Evolutionary conservation across 2,797 vertebrate species (phyloP), one percentile per base, ranked within the genome.

Genomic region (Aplochiton taeniatus): DNA sequence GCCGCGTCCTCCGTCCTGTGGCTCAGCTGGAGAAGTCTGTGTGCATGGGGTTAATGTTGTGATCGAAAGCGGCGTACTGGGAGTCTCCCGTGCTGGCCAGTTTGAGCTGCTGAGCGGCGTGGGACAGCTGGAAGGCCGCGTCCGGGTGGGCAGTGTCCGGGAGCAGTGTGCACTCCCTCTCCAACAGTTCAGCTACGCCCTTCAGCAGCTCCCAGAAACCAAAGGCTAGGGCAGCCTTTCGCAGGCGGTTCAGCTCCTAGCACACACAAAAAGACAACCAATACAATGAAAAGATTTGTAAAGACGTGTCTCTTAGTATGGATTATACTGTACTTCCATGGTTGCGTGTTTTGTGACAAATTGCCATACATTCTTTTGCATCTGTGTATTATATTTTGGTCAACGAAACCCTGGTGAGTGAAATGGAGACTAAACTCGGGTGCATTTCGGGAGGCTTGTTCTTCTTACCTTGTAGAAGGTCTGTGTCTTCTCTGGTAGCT

Each of bases 401-500:
- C 6, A 3, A 31, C 6, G 2, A 31, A 31, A 31, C 31, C 2
- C 2, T 31, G 31, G 31, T 31, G 6, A 31, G 31, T 31, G 3
- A 31, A 31, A 31, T 6, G 31, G 31, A 31, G 31, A 31, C 31
- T n/a, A 31, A 2, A 31, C 31, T 31, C 6, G 31, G 31, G 8
- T 51, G 14, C 16, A 8, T 51, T 31, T 44, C 16, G 5, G 43
- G 2, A 52, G 76, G 65, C 43, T 0, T 1, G 17, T 20, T 65
- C 86, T 20, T 65, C 86, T 88, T 81, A 99, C 98, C 93, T 99
- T 99, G 61, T 99, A 99, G 81, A 99, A 99, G 7, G 98, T 99
- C 65, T 98, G 97, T 19, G 97, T 99, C 91, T 99, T 99, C 83
- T 99, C 98, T 12, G 98, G 98, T 56, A 99, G 90, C 82, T 99